These are phyloP conservation scores for Pachymerium ferrugineum DNA, from an alignment of 2,888 invertebrate genomes.

Conservation along the genomic window DNA sequence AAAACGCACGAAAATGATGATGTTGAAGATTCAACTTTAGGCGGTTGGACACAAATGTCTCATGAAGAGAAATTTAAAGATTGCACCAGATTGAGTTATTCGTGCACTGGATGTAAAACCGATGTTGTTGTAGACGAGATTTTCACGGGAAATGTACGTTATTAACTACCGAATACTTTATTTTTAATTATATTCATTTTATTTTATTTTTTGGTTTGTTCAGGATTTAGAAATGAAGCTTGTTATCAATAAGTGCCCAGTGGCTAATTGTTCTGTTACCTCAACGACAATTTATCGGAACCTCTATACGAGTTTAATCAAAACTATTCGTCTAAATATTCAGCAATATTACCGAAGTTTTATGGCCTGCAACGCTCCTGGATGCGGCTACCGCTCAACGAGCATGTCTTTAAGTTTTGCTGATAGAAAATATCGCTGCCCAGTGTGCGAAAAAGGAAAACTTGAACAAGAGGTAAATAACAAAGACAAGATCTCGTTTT, in stretches of 20 bases:
- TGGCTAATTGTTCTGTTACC: not conserved
- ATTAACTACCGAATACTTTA: too few relatives aligned
- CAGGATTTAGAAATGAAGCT: not conserved
- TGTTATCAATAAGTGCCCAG: not conserved
- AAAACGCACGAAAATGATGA: not conserved
- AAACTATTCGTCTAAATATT: not conserved
- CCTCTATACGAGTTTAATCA: not conserved
- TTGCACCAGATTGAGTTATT: not conserved
- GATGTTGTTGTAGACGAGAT: not conserved
- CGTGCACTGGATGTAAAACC: constrained; percentile 15
- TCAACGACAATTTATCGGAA: not conserved
- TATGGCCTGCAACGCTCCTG: not conserved
- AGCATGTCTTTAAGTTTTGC: not conserved
- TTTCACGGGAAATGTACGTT: not conserved
- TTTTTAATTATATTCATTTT: not conserved
- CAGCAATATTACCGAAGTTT: not conserved
- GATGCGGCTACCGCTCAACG: not conserved
- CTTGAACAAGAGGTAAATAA: not conserved
- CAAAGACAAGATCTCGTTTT: too few relatives aligned
- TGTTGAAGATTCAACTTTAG: not conserved
- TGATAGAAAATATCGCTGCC: not conserved
- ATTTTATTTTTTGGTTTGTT: not conserved
- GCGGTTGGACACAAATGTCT: not conserved
- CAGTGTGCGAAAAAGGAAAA: not conserved
- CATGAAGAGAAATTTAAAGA: not conserved